Evolutionary conservation across 2,113 vertebrate species (phyloP), one percentile per base, ranked within the genome.

Genomic region (Puma concolor): DNA sequence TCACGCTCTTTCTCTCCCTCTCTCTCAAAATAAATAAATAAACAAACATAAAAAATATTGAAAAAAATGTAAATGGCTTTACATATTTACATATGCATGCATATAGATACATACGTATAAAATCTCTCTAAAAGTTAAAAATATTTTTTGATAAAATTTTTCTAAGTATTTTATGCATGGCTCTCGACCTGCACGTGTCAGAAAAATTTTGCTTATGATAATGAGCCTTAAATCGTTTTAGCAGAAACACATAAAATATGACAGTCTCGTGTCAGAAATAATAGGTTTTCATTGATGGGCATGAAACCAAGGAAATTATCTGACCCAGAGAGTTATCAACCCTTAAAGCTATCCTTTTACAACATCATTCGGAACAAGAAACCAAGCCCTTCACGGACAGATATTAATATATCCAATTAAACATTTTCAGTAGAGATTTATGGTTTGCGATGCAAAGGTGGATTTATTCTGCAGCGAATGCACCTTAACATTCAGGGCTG

Each of bases 281-380:
- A 84, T 76, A 33, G 74, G 27, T 60, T 94, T 92, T 96, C 87
- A 76, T 29, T 33, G 2, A 94, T 64, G 67, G 38, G n/a, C 67
- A 87, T 54, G 48, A 94, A 95, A 97, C 38, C 54, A 88, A 80
- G 60, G 23, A 88, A 79, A 91, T 87, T 12, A 63, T 89, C 48
- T 85, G 54, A 82, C 79, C 60, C 52, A 25, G 76, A 48, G 3
- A 81, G 23, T 31, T 54, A 36, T 14, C 72, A 38, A 23, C 2
- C 6, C 31, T 52, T 64, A 60, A 82, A 52, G 2, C 29, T 23
- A 50, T 79, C 27, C 31, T 88, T 95, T 87, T 36, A 77, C 41
- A 82, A 48, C 4, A 88, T 41, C 5, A 21, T 72, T 83, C 31
- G 81, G 67, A 88, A 41, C 5, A 67, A 66, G 66, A 77, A 94